A percentile compares a stretch with the other conserved stretches of the same genome.
Conservation (phyloP, 2,113 vertebrate species). For the Corvus hawaiiensis region DNA sequence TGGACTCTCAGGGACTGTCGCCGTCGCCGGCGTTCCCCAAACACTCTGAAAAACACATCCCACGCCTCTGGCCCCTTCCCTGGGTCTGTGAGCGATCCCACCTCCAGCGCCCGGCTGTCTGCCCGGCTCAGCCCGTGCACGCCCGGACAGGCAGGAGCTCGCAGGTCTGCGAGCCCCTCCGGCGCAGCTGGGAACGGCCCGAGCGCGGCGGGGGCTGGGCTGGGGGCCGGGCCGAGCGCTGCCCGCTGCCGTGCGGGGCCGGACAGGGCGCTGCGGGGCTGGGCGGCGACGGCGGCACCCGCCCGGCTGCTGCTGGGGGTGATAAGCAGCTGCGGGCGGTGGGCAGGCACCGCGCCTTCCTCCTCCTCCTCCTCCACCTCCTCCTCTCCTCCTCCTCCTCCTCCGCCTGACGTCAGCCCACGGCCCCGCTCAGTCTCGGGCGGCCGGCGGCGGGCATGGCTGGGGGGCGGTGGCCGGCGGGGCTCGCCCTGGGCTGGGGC, state of each 20-base stretch:
- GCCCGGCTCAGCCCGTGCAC: not conserved
- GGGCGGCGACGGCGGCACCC: not conserved
- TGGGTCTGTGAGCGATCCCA: not conserved
- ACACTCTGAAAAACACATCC: not conserved
- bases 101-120: not conserved
- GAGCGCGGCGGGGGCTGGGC: not conserved
- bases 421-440: constrained; percentile 10
- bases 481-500: not conserved
- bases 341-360: not conserved
- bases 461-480: not conserved
- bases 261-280: not conserved
- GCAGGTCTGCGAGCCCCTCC: not conserved
- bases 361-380: not conserved
- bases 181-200: not conserved
- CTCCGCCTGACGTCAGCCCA: constrained; percentile 24
- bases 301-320: not conserved
- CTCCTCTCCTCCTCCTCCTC: not conserved
- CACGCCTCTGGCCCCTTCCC: not conserved
- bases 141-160: not conserved
- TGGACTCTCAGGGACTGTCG: not conserved
- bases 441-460: not conserved
- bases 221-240: not conserved
- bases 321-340: not conserved
- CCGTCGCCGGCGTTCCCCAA: not conserved
- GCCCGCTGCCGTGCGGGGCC: not conserved